These are phyloP conservation scores for Tetranychus truncatus DNA, from an alignment of 2,888 invertebrate species.

Conservation along the genomic window DNA sequence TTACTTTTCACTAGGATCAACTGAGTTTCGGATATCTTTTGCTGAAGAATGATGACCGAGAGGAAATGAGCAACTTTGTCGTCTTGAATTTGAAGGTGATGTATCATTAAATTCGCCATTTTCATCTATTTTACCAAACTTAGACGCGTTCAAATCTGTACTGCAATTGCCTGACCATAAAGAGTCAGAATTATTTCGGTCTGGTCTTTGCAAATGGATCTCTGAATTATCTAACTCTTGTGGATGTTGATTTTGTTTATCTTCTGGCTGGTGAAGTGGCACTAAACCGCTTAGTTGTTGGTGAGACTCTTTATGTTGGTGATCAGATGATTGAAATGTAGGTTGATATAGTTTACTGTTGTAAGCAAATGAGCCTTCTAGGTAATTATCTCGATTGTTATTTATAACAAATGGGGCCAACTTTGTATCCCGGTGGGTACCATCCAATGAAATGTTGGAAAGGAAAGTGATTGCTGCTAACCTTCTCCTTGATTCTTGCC, in stretches of 20 bases:
- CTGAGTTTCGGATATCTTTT: neutral
- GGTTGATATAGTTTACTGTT: neutral
- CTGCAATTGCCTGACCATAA: neutral
- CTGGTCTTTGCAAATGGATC: neutral
- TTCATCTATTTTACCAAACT: neutral
- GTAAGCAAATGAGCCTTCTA: neutral
- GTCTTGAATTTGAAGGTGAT: neutral
- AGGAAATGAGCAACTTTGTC: constrained; percentile 8
- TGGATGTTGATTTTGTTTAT: neutral
- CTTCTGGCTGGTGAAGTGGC: too few relatives aligned
- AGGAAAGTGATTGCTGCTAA: constrained; percentile 66
- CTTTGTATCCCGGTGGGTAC: constrained; percentile 48
- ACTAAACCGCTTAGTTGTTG: neutral
- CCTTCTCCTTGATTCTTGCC: constrained; percentile 30
- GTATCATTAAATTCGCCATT: neutral
- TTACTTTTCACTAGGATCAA: neutral
- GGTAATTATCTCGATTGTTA: neutral
- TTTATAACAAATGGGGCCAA: constrained; percentile 31
- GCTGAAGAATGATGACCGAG: neutral
- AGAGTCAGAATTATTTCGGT: neutral
- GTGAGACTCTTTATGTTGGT: neutral
- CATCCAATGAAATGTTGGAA: constrained; percentile 84
- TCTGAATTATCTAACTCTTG: too few relatives aligned
- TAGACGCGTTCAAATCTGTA: neutral
- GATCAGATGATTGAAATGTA: neutral